A percentile compares a stretch with the other conserved stretches of the same genome.
Evolutionary conservation across 2,888 invertebrate species (phyloP).

Genomic region (Drosophila formosana): DNA sequence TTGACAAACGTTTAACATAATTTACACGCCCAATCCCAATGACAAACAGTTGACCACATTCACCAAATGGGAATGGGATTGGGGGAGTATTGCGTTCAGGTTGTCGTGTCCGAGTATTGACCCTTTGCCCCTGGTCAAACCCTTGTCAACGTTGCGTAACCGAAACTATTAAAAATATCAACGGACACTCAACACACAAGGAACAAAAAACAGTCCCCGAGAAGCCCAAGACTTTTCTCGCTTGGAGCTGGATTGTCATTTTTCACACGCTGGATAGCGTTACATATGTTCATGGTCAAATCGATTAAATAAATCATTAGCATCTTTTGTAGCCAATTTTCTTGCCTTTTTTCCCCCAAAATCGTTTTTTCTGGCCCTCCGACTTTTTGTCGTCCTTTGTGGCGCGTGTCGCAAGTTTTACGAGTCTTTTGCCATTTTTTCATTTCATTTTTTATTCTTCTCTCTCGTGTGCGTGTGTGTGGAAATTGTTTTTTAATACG

Average conservation of each 20-base stretch:
- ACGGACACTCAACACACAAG: slow-evolving; percentile 58
- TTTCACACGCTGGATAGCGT: slow-evolving; percentile 70
- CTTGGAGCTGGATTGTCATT: slow-evolving; percentile 52
- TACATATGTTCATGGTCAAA: slow-evolving; percentile 85
- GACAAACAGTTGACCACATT: slow-evolving; percentile 75
- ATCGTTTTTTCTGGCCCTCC: background rate
- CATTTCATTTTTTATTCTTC: background rate
- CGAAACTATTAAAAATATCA: slow-evolving; percentile 80
- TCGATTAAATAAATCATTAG: slow-evolving; percentile 85
- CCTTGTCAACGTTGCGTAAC: slow-evolving; percentile 78
- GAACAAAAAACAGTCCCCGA: background rate
- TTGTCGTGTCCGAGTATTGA: slow-evolving; percentile 55
- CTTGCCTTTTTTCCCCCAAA: slow-evolving; percentile 55
- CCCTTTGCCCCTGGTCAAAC: slow-evolving; percentile 68
- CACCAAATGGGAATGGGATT: background rate
- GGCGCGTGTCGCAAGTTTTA: slow-evolving; percentile 68
- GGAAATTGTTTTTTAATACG: slow-evolving; percentile 83
- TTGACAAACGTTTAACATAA: slow-evolving; percentile 81
- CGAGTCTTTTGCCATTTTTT: slow-evolving; percentile 48
- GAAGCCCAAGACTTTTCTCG: slow-evolving; percentile 15
- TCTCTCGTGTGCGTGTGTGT: slow-evolving; percentile 55
- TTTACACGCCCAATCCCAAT: slow-evolving; percentile 72
- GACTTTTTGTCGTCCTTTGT: slow-evolving; percentile 31
- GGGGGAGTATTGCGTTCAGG: background rate
- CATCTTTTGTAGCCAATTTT: slow-evolving; percentile 84